Evolutionary conservation across 2,113 vertebrate species (phyloP).

Genomic region (Poeciliopsis turrubarensis): DNA sequence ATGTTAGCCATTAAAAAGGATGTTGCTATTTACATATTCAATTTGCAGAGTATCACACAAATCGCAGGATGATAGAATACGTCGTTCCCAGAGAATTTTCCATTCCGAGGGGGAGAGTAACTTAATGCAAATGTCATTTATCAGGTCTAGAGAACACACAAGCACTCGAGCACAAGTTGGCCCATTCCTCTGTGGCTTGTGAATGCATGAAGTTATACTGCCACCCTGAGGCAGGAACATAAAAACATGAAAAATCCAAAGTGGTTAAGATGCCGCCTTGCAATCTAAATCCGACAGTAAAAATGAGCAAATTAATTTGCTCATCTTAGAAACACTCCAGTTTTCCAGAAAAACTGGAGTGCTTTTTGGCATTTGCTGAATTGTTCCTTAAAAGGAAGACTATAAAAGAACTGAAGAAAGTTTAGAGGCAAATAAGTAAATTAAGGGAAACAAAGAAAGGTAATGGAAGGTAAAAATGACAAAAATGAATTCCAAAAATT

Average conservation of each 20-base stretch:
- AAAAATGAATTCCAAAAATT: background rate
- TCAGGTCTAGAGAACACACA: constrained; percentile 66
- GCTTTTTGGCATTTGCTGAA: constrained; percentile 1
- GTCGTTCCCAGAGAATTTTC: constrained; percentile 64
- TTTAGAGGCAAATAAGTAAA: constrained; percentile 18
- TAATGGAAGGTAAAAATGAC: constrained; percentile 26
- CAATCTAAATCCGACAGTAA: constrained; percentile 10
- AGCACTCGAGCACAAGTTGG: constrained; percentile 44
- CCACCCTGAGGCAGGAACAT: constrained; percentile 70
- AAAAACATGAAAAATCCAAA: constrained; percentile 11
- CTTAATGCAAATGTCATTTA: constrained; percentile 79
- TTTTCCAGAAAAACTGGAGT: constrained; percentile 9
- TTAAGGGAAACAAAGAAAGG: constrained; percentile 3
- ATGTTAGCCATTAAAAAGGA: constrained; percentile 68
- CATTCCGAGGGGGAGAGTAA: constrained; percentile 62
- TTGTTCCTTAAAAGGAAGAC: constrained; percentile 4
- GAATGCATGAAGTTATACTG: constrained; percentile 68
- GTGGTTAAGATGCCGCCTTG: background rate
- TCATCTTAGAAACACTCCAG: too few species aligned
- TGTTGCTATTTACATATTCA: constrained; percentile 76
- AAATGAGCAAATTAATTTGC: constrained; percentile 6
- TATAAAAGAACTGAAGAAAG: background rate
- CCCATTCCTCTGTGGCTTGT: constrained; percentile 21
- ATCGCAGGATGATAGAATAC: constrained; percentile 68
- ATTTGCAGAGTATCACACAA: constrained; percentile 72